phyloP scores from a whole-genome alignment of 1,140 invertebrate genomes.

The Nebria ingens region DNA sequence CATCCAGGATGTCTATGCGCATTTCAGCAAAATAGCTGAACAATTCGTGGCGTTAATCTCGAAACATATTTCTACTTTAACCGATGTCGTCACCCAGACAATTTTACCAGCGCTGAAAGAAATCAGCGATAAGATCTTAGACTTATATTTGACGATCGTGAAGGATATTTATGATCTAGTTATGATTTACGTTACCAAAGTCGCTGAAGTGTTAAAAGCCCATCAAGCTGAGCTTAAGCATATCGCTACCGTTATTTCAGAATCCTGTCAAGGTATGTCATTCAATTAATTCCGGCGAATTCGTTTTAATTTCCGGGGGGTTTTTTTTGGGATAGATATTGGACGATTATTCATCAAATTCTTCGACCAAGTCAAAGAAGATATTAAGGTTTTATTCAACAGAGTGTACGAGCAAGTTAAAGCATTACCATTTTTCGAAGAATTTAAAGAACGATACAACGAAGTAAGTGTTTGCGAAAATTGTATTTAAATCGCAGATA shows the following conservation, averaged over 20 bases:
- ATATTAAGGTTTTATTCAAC: constrained; percentile 37
- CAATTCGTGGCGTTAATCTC: constrained; percentile 35
- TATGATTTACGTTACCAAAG: constrained; percentile 39
- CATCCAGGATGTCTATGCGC: constrained; percentile 36
- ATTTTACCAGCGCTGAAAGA: constrained; percentile 46
- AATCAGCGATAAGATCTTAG: constrained; percentile 38
- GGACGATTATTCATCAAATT: constrained; percentile 39
- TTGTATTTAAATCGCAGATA: constrained; percentile 3
- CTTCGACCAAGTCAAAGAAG: constrained; percentile 34
- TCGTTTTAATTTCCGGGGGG: neutral
- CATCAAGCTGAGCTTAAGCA: constrained; percentile 57
- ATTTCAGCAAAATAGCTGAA: constrained; percentile 35
- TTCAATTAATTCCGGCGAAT: neutral
- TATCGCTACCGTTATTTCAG: constrained; percentile 40
- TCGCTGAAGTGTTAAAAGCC: constrained; percentile 43
- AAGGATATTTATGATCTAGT: constrained; percentile 38
- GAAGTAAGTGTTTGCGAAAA: constrained; percentile 17
- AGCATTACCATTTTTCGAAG: constrained; percentile 41
- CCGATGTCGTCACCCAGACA: constrained; percentile 40
- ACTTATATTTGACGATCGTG: constrained; percentile 33
- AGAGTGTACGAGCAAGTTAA: constrained; percentile 41
- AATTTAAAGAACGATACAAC: constrained; percentile 32
- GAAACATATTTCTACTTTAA: constrained; percentile 33
- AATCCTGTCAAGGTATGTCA: constrained; percentile 38
- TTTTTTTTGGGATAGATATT: constrained; percentile 33